Base-by-base conservation (phyloP, 2,888 invertebrate species). In the Tricholauxania praeusta region DNA sequence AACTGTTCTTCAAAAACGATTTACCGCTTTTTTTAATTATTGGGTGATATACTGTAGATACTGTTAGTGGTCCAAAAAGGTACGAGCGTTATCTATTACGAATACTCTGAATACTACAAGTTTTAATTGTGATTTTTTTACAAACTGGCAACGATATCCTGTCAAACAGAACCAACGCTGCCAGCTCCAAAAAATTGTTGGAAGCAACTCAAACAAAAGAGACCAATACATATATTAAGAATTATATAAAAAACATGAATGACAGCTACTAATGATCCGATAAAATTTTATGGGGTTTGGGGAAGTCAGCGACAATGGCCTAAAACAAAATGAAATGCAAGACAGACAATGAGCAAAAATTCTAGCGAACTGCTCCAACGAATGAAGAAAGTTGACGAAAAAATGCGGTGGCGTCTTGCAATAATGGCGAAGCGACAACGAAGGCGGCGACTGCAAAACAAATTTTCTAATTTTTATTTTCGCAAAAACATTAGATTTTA, bases 381-480 rank as follows among this genome's bases (percentile, higher is more conserved):
- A 74, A 72, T 55, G 62, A 39, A 70, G 22, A 75, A 52, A 68
- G 59, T 66, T 66, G 48, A 72, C 64, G 67, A 72, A 72, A 74
- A 73, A 80, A 79, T 80, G 76, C 76, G 79, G 77, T 78, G 77
- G 80, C 79, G 79, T 81, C 80, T 80, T 79, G 73, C 49, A 73
- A 66, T 72, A 65, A 72, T 72, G 69, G 57, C 65, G 63, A 69
- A 22, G 49, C n/a, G 32, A 70, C 17, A 47, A 12, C 19, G 8
- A 53, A 65, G 53, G 65, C 52, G 63, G 39, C 49, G 39, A 53
- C 19, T 66, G 32, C 12, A 67, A 19, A 12, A 64, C 28, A 39
- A 28, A 28, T 39, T 39, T 39, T 39, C 39, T 4, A 39, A 10
- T 49, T 28, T 64, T 51, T 63, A 3, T 63, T 63, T 17, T 63